Evolutionary conservation across 2,113 vertebrate genomes (phyloP).

Genomic region (Hippocampus abdominalis): DNA sequence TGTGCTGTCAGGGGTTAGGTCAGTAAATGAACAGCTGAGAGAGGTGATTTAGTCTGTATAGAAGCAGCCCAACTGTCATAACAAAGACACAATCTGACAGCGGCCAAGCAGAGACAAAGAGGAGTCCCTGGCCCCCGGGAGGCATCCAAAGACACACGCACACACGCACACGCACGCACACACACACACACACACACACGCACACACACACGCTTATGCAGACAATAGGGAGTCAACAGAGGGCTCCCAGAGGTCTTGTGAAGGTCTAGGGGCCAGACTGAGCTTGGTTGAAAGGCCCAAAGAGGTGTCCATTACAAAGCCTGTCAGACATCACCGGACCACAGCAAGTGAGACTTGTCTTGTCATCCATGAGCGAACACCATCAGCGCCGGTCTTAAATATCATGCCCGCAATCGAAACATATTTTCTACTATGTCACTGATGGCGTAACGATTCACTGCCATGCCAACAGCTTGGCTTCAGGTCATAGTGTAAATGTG

Average conservation of each 20-base stretch:
- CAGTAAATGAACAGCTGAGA: conserved; percentile 79
- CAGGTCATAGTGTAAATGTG: not conserved
- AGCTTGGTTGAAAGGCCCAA: conserved; percentile 39
- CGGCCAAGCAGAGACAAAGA: conserved; percentile 67
- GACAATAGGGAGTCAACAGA: conserved; percentile 65
- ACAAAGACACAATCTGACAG: conserved; percentile 71
- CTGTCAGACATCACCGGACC: conserved; percentile 39
- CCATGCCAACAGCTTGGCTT: too few species aligned
- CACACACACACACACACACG: conserved; percentile 24
- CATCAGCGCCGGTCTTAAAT: too few species aligned
- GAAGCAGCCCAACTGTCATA: conserved; percentile 79
- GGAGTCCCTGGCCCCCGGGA: conserved; percentile 63
- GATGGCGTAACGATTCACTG: too few species aligned
- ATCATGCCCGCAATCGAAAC: too few species aligned
- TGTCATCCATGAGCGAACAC: conserved; percentile 14
- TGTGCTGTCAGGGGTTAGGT: conserved; percentile 66
- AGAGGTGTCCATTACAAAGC: conserved; percentile 64
- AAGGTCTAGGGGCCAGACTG: conserved; percentile 45
- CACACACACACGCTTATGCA: conserved; percentile 22
- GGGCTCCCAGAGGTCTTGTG: conserved; percentile 39
- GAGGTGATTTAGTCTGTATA: conserved; percentile 76
- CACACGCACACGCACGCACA: conserved; percentile 53
- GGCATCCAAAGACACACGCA: conserved; percentile 36
- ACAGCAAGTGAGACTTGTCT: not conserved
- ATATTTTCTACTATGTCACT: too few species aligned